These are phyloP conservation scores for Drosophila cognata DNA, from an alignment of 2,888 invertebrate species.

Conservation along the genomic window DNA sequence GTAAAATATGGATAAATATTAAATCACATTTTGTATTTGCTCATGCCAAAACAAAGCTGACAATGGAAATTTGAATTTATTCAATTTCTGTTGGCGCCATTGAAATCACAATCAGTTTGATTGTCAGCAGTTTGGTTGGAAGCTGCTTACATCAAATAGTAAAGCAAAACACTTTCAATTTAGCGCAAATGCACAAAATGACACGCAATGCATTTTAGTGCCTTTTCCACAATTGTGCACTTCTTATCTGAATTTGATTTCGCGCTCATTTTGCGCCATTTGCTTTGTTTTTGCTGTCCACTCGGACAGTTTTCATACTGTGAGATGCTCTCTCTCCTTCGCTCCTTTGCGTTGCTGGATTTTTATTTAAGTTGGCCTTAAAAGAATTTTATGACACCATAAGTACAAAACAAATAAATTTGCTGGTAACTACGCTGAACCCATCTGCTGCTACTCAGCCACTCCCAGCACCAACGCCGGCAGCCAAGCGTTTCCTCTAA, in stretches of 20 bases:
- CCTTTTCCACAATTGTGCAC: slow-evolving; percentile 47
- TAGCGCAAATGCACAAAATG: slow-evolving; percentile 57
- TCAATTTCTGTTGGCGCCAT: not conserved
- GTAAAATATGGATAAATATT: not conserved
- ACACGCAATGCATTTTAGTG: slow-evolving; percentile 64
- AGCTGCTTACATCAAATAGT: slow-evolving; percentile 39
- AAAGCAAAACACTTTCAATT: slow-evolving; percentile 68
- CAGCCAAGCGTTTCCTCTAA: slow-evolving; percentile 56
- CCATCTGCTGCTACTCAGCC: slow-evolving; percentile 1
- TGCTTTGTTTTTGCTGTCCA: slow-evolving; percentile 36
- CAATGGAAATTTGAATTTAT: not conserved
- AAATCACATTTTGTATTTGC: not conserved
- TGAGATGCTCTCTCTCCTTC: too few species aligned
- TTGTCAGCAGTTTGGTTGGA: not conserved
- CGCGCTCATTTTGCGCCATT: slow-evolving; percentile 38
- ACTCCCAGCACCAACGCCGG: not conserved
- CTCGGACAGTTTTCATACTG: slow-evolving; percentile 29
- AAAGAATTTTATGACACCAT: slow-evolving; percentile 78
- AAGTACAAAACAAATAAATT: slow-evolving; percentile 79
- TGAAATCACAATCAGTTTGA: not conserved
- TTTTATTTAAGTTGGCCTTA: slow-evolving; percentile 74
- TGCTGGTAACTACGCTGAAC: slow-evolving; percentile 38
- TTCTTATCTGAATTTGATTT: slow-evolving; percentile 62
- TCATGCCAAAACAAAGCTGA: not conserved
- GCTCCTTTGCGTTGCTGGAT: slow-evolving; percentile 23